Base-by-base conservation (phyloP, 2,888 invertebrate genomes). In the Syritta pipiens region DNA sequence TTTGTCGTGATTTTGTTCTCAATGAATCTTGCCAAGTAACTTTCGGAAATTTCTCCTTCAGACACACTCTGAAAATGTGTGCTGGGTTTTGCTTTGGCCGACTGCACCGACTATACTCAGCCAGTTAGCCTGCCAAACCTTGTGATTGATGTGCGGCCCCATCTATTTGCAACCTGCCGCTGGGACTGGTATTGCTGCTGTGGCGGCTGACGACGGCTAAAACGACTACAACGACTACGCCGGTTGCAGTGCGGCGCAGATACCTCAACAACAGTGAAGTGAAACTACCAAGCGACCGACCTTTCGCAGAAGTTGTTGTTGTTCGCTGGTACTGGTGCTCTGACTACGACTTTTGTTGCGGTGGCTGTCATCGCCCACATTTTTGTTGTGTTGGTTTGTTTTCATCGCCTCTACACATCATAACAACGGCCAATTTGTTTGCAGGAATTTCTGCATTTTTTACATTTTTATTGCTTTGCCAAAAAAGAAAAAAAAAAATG, bases 11-110 rank as follows among this genome's bases (percentile, higher is more conserved):
- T 57, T 79, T 68, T 68, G 68, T 79, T 79, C 79, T 79, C 79
- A 74, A 79, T 79, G 79, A 74, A 79, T 68, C 79, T 79, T 68
- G 79, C 74, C 79, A 79, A 68, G 79, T 79, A 68, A 79, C 79
- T 79, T 79, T 79, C 79, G 74, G 74, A 79, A 79, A 79, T 79
- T 79, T 79, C 79, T 79, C 79, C 74, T 74, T 68, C 62, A 49
- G 49, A 67, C 60, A 37, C n/a, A n/a, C n/a, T 53, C 28, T 57
- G 65, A 12, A 44, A 59, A 71, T 35, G 22, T 63, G 32, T 62
- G n/a, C n/a, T 67, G 49, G 51, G 26, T 22, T 5, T 49, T 51
- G 49, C 37, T 53, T 42, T 26, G 24, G 55, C 26, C 35, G 49
- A n/a, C 46, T 32, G 35, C 30, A 63, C 40, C 37, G 28, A 3